phyloP scores from a whole-genome alignment of 2,113 vertebrate genomes.

The Otis tarda region DNA sequence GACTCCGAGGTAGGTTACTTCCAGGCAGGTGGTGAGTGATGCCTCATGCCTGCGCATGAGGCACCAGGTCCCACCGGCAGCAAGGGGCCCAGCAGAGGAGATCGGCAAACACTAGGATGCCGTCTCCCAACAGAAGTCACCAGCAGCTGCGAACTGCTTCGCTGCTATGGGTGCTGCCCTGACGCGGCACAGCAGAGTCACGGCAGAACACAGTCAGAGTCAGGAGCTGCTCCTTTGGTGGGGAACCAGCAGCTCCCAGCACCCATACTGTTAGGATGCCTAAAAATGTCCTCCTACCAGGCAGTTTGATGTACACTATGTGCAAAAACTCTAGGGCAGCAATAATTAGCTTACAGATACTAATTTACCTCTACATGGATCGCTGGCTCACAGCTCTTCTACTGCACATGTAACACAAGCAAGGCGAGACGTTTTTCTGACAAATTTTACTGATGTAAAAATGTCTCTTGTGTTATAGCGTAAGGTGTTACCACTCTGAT shows the following conservation, averaged over 20 bases:
- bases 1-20: not conserved
- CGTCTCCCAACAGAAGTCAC: not conserved
- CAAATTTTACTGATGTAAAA: not conserved
- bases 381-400: not conserved
- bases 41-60: rapidly evolving
- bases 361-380: not conserved
- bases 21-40: not conserved
- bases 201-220: not conserved
- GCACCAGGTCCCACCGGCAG: rapidly evolving
- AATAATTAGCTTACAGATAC: not conserved
- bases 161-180: not conserved
- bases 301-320: not conserved
- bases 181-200: not conserved
- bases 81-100: not conserved
- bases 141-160: not conserved
- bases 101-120: not conserved
- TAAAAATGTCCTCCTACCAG: not conserved
- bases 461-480: not conserved
- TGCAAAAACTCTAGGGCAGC: not conserved
- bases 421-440: not conserved
- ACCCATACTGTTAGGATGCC: not conserved
- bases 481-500: not conserved
- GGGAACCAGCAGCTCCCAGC: not conserved
- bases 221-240: not conserved
- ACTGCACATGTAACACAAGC: rapidly evolving